These are phyloP conservation scores for Lepetodrilus schrolli DNA, from an alignment of 2,888 invertebrate genomes.

Conservation along the genomic window DNA sequence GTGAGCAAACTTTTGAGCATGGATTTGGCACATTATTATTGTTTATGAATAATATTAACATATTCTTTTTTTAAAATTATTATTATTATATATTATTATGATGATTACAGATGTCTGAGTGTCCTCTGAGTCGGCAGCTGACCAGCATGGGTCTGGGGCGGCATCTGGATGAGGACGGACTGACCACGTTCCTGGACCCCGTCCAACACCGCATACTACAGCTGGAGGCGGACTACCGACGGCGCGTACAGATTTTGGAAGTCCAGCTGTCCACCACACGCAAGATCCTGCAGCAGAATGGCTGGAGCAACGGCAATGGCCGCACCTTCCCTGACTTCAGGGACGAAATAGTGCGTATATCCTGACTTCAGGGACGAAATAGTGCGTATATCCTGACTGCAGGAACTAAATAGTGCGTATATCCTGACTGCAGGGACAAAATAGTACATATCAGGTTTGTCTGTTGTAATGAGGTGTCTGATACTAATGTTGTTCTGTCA, in stretches of 20 bases:
- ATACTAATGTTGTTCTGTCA: too few species aligned
- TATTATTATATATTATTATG: not conserved
- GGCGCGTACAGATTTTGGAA: constrained; percentile 84
- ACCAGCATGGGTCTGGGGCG: constrained; percentile 60
- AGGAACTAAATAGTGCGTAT: not conserved
- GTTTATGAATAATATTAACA: not conserved
- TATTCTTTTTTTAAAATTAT: not conserved
- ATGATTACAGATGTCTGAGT: constrained; percentile 46
- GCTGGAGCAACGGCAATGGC: constrained; percentile 8
- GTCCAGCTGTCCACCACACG: constrained; percentile 87
- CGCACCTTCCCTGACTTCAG: not conserved
- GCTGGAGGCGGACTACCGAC: constrained; percentile 79
- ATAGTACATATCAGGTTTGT: not conserved
- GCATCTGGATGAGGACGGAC: constrained; percentile 79
- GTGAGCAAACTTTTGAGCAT: too few species aligned
- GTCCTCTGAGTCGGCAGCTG: constrained; percentile 50
- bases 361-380: not conserved
- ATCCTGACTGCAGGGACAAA: not conserved
- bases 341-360: not conserved
- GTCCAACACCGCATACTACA: constrained; percentile 86
- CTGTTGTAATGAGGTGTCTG: too few species aligned
- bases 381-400: not conserved
- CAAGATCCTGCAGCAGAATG: constrained; percentile 80
- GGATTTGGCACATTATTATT: too few species aligned
- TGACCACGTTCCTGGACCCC: constrained; percentile 83